Percentiles rank a stretch among this genome's conserved stretches.
phyloP scores from a whole-genome alignment of 2,797 vertebrate genomes.

The Decapterus maruadsi region DNA sequence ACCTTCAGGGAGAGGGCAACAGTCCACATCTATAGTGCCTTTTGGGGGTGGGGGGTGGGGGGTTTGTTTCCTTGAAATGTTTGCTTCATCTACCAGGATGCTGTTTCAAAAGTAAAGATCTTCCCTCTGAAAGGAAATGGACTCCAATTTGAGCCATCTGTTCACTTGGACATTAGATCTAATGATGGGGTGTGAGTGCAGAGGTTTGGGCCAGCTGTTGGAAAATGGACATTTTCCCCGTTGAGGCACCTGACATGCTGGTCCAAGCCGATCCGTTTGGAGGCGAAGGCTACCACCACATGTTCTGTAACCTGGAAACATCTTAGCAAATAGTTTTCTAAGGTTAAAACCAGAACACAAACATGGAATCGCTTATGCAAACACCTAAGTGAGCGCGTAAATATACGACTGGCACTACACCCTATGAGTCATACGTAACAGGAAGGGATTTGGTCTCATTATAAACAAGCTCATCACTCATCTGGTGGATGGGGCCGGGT shows the following conservation, averaged over 20 bases:
- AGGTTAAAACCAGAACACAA: slow-evolving; percentile 13
- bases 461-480: slow-evolving; percentile 77
- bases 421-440: slow-evolving; percentile 73
- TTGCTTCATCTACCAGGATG: slow-evolving; percentile 36
- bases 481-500: slow-evolving; percentile 54
- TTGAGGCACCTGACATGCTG: slow-evolving; percentile 10
- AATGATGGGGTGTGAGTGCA: slow-evolving; percentile 45
- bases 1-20: slow-evolving; percentile 57
- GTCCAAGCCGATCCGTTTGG: slow-evolving; percentile 28
- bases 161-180: slow-evolving; percentile 40
- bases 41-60: slow-evolving; percentile 35
- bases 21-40: slow-evolving; percentile 37
- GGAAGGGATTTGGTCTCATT: slow-evolving; percentile 74
- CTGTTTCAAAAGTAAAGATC: slow-evolving; percentile 21
- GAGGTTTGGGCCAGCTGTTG: slow-evolving; percentile 37
- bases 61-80: slow-evolving; percentile 60
- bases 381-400: slow-evolving; percentile 48
- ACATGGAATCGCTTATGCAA: slow-evolving; percentile 37
- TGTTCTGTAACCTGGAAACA: slow-evolving; percentile 27
- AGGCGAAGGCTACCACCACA: slow-evolving; percentile 1
- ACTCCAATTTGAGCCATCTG: slow-evolving; percentile 48
- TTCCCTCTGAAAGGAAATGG: slow-evolving; percentile 31
- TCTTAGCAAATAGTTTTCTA: slow-evolving; percentile 15
- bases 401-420: slow-evolving; percentile 62
- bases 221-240: slow-evolving; percentile 5